phyloP scores from a whole-genome alignment of 2,797 vertebrate genomes.

The Amazonetta brasiliensis region DNA sequence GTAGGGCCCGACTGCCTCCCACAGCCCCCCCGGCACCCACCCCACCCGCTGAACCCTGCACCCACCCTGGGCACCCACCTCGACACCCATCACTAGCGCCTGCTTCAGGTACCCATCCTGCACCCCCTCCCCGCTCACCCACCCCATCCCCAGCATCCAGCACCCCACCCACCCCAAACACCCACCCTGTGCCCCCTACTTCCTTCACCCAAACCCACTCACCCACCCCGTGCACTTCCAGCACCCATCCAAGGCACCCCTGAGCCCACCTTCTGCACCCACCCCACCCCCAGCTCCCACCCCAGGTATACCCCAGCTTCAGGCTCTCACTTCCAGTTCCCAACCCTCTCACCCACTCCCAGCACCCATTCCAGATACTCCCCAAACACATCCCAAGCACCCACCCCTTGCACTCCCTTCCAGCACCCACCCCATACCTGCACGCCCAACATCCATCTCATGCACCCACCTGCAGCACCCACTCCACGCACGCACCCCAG shows the following conservation, averaged over 20 bases:
- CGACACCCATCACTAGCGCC: too few relatives aligned
- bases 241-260: not conserved
- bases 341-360: too few relatives aligned
- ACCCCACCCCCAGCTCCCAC: not conserved
- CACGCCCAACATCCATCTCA: too few relatives aligned
- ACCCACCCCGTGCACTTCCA: not conserved
- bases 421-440: too few relatives aligned
- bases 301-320: not conserved
- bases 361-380: not conserved
- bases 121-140: too few relatives aligned
- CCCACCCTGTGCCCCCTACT: not conserved
- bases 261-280: not conserved
- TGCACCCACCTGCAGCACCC: not conserved
- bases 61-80: not conserved
- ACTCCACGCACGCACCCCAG: not conserved
- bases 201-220: too few relatives aligned
- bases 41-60: not conserved
- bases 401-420: too few relatives aligned
- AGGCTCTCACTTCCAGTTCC: too few relatives aligned
- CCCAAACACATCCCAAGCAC: not conserved
- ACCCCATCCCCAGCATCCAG: not conserved
- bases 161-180: not conserved
- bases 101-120: fast-evolving
- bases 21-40: not conserved
- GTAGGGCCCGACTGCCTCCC: not conserved